phyloP scores from a whole-genome alignment of 2,888 invertebrate genomes.

The Idaea dimidiata region DNA sequence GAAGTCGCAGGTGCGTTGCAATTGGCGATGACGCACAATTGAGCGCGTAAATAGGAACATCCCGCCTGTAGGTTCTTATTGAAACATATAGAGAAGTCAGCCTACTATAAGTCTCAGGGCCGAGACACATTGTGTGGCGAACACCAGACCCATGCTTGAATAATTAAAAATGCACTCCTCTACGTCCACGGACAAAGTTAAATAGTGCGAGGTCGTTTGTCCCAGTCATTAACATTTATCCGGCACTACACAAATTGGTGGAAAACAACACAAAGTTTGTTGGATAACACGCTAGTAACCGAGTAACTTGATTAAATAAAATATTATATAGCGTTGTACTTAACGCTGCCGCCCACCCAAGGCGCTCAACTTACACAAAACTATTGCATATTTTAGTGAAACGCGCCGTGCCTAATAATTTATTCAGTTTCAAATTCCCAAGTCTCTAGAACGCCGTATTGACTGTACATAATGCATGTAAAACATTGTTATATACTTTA shows the following conservation, averaged over 20 bases:
- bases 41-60: too few species aligned
- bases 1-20: too few species aligned
- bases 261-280: conserved; percentile 59
- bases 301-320: conserved; percentile 72
- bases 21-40: too few species aligned
- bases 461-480: conserved; percentile 68
- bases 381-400: conserved; percentile 76
- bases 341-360: conserved; percentile 56
- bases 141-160: conserved; percentile 21
- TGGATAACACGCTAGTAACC: conserved; percentile 53
- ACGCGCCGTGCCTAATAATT: conserved; percentile 69
- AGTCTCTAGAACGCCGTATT: conserved; percentile 63
- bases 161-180: conserved; percentile 55
- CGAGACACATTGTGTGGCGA: background rate
- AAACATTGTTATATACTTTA: conserved; percentile 40
- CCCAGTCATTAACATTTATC: conserved; percentile 65
- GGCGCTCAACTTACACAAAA: conserved; percentile 76
- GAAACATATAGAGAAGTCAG: too few species aligned
- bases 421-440: conserved; percentile 73
- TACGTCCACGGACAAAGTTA: conserved; percentile 48
- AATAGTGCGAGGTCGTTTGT: conserved; percentile 47
- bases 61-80: too few species aligned
- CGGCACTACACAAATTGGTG: conserved; percentile 49
- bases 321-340: conserved; percentile 65
- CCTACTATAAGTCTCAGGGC: too few species aligned